These are phyloP conservation scores for Stenodema calcarata DNA, from an alignment of 2,888 invertebrate species.

Conservation along the genomic window DNA sequence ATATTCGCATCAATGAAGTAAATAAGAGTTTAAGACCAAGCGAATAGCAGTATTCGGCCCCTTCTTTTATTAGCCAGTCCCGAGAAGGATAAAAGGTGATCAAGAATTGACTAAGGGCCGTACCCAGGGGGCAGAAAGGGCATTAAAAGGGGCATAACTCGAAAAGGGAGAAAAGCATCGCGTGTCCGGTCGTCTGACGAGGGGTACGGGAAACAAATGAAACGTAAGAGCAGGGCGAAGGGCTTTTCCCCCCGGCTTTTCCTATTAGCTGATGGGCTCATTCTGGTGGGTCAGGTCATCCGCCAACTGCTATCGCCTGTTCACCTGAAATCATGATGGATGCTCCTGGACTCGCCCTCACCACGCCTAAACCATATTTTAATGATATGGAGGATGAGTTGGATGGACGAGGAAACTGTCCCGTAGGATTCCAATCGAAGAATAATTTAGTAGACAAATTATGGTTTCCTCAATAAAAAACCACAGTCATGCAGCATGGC, in stretches of 20 bases:
- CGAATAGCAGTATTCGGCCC: not conserved
- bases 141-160: constrained; percentile 29
- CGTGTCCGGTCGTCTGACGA: not conserved
- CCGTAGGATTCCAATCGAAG: no score
- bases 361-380: not conserved
- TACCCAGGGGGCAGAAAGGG: not conserved
- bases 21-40: not conserved
- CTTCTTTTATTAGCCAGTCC: not conserved
- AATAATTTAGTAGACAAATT: no score
- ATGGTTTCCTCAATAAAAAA: no score
- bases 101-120: not conserved
- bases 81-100: not conserved
- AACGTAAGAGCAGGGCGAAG: not conserved
- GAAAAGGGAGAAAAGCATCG: constrained; percentile 6
- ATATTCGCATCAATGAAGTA: no score
- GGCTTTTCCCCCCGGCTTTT: constrained; percentile 9
- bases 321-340: constrained; percentile 20
- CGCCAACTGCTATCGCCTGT: not conserved
- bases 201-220: constrained; percentile 13
- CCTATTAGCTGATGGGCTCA: constrained; percentile 40
- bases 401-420: no score
- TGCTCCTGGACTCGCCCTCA: not conserved
- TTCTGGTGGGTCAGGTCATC: constrained; percentile 22
- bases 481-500: no score
- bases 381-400: not conserved